phyloP scores from a whole-genome alignment of 2,888 invertebrate genomes.

The Steinernema carpocapsae region DNA sequence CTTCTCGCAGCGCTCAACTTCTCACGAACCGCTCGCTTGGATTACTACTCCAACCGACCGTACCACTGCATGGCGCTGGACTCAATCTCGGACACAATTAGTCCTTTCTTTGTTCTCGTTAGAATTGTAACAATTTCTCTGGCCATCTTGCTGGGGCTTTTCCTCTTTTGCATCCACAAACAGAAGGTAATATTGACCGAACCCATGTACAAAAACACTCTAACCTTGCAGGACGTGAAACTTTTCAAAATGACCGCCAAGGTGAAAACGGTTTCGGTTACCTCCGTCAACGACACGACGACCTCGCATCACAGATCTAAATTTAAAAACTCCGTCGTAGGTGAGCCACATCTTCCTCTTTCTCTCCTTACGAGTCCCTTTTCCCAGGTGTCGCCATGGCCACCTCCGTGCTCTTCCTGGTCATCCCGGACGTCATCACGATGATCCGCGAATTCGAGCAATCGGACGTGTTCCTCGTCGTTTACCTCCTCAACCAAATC shows the following conservation, averaged over 20 bases:
- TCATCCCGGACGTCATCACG: background rate
- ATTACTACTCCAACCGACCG: constrained; percentile 19
- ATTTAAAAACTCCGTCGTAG: background rate
- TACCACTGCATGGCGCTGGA: constrained; percentile 25
- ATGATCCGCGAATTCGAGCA: background rate
- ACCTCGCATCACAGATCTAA: background rate
- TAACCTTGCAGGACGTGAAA: background rate
- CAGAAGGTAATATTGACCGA: background rate
- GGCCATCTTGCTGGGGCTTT: background rate
- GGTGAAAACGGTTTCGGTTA: background rate
- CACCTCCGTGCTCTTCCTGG: background rate
- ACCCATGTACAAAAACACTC: background rate
- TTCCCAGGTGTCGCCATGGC: constrained; percentile 8
- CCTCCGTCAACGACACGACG: background rate
- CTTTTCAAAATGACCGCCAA: constrained; percentile 17
- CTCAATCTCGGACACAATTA: constrained; percentile 12
- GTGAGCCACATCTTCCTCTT: background rate
- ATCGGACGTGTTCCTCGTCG: background rate
- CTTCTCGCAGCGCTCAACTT: constrained; percentile 18
- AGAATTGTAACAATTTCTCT: background rate
- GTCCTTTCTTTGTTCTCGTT: constrained; percentile 20
- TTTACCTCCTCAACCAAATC: constrained; percentile 11
- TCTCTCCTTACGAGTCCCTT: background rate
- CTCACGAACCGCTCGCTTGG: background rate
- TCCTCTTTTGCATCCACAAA: background rate